Percentiles rank a stretch among this genome's conserved stretches.
Conservation (phyloP, 2,797 vertebrate genomes). For the Pipistrellus pipistrellus region DNA sequence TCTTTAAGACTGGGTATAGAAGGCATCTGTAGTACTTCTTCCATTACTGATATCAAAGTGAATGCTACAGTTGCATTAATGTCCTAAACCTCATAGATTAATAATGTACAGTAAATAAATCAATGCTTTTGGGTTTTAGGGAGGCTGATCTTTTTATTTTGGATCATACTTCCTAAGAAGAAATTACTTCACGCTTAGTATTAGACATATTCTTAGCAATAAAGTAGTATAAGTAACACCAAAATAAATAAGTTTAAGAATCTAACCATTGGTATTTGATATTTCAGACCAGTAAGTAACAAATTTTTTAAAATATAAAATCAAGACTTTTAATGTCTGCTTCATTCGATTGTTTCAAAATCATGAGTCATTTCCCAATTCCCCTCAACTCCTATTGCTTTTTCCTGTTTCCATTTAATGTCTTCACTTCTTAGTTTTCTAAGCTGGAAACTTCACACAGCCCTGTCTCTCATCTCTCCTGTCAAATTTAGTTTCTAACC, state of each 20-base stretch:
- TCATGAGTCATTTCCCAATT: not conserved
- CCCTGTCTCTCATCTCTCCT: not conserved
- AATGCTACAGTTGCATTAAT: conserved; percentile 88
- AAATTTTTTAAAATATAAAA: conserved; percentile 36
- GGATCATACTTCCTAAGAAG: conserved; percentile 54
- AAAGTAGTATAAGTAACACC: conserved; percentile 46
- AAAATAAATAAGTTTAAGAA: conserved; percentile 45
- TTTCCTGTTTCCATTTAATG: conserved; percentile 2
- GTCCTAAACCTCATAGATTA: conserved; percentile 90
- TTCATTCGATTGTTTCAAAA: conserved; percentile 8
- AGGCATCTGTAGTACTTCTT: conserved; percentile 59
- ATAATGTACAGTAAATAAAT: conserved; percentile 91
- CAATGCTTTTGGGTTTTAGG: conserved; percentile 84
- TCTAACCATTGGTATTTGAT: conserved; percentile 17
- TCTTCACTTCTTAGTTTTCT: not conserved
- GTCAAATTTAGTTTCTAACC: conserved; percentile 22
- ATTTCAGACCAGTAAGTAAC: conserved; percentile 30
- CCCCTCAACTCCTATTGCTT: not conserved
- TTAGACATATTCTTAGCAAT: conserved; percentile 60
- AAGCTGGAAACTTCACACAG: conserved; percentile 15
- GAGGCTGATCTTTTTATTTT: conserved; percentile 82
- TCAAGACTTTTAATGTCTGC: not conserved
- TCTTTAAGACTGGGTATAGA: conserved; percentile 65
- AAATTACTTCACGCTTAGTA: conserved; percentile 41
- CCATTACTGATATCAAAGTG: conserved; percentile 85